Evolutionary conservation across 2,888 invertebrate genomes (phyloP).

Genomic region (Horisme vitalbata): DNA sequence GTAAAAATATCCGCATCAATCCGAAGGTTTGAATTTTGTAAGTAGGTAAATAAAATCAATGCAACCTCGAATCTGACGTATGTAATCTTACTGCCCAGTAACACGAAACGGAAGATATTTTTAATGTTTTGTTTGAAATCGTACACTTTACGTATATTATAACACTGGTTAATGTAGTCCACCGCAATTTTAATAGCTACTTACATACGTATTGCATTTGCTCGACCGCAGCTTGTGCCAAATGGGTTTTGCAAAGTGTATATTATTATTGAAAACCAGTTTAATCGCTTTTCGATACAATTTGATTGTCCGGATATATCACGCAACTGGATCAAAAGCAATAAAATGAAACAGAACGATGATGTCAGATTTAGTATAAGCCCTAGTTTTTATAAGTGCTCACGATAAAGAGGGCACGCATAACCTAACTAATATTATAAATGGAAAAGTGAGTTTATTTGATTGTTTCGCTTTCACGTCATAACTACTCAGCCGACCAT

Average conservation of each 20-base stretch:
- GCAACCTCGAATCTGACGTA: too few relatives aligned
- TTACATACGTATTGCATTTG: background rate
- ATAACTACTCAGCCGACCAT: too few relatives aligned
- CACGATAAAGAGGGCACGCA: too few relatives aligned
- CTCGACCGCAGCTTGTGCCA: background rate
- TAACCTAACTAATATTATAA: background rate
- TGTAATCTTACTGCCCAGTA: too few relatives aligned
- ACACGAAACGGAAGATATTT: too few relatives aligned
- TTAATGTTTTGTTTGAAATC: too few relatives aligned
- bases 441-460: background rate
- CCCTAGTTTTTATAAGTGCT: too few relatives aligned
- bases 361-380: slow-evolving; percentile 24
- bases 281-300: slow-evolving; percentile 22
- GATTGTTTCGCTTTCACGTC: background rate
- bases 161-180: too few relatives aligned
- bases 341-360: slow-evolving; percentile 24
- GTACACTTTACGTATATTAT: too few relatives aligned
- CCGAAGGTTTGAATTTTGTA: too few relatives aligned
- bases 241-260: slow-evolving; percentile 1
- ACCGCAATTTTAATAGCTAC: background rate
- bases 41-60: too few relatives aligned
- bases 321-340: slow-evolving; percentile 26
- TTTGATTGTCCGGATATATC: slow-evolving; percentile 26
- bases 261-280: slow-evolving; percentile 20
- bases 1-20: background rate